Percentiles rank a stretch among this genome's conserved stretches.
These are phyloP conservation scores for Mimachlamys varia DNA, from an alignment of 2,888 invertebrate genomes.

Conservation along the genomic window DNA sequence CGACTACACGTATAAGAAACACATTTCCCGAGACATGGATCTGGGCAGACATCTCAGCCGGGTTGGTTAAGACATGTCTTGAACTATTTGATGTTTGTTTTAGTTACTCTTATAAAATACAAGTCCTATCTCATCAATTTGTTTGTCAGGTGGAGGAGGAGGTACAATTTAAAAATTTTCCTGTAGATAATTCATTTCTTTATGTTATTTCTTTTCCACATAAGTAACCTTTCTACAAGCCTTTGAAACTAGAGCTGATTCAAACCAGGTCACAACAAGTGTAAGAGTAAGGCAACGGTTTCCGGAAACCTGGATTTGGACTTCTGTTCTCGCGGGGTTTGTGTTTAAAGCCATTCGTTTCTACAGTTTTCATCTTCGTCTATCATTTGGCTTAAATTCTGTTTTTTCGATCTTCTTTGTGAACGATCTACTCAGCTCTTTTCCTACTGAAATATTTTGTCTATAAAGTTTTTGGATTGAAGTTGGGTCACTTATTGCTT, in stretches of 20 bases:
- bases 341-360: not conserved
- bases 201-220: not conserved
- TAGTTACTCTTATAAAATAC: not conserved
- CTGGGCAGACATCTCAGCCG: not conserved
- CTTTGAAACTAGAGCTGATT: not conserved
- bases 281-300: constrained; percentile 38
- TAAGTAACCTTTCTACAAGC: not conserved
- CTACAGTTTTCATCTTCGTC: not conserved
- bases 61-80: not conserved
- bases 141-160: no score
- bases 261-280: not conserved
- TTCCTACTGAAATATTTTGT: no score
- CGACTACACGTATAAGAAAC: not conserved
- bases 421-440: no score
- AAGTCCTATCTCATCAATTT: not conserved
- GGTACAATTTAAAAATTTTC: no score
- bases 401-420: no score
- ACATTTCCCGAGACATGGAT: not conserved
- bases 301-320: constrained; percentile 45
- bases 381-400: not conserved
- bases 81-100: not conserved
- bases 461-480: no score
- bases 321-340: constrained; percentile 22
- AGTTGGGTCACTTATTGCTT: no score
- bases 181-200: no score